Evolutionary conservation across 2,113 vertebrate genomes (phyloP).

Genomic region (Pimephales promelas): DNA sequence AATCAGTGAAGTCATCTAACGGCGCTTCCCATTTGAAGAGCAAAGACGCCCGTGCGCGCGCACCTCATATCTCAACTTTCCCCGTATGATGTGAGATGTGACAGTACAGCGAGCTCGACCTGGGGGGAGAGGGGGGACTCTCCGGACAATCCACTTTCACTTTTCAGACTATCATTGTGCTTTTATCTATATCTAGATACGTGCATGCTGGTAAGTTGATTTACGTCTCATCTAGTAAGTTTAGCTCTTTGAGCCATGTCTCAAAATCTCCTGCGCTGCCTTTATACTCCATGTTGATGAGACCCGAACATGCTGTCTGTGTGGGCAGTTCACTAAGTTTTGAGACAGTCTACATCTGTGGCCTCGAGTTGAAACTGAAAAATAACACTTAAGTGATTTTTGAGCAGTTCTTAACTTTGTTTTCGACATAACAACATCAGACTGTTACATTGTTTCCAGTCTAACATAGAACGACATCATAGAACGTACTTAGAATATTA

Average conservation of each 20-base stretch:
- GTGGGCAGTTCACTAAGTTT: not conserved
- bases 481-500: too few relatives aligned
- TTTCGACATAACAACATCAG: not conserved
- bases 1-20: not conserved
- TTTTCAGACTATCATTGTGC: not conserved
- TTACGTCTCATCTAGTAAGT: not conserved
- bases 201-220: slow-evolving; percentile 25
- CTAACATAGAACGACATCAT: too few relatives aligned
- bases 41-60: not conserved
- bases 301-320: not conserved
- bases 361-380: not conserved
- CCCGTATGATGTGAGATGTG: slow-evolving; percentile 34
- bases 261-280: not conserved
- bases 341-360: not conserved
- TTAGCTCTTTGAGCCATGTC: not conserved
- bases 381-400: not conserved
- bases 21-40: not conserved
- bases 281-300: not conserved
- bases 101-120: not conserved
- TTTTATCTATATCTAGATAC: not conserved
- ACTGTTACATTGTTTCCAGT: not conserved
- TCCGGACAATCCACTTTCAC: not conserved
- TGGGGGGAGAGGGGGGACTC: not conserved
- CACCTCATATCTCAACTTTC: not conserved
- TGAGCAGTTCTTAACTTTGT: not conserved